These are phyloP conservation scores for Oscheius sp. DNA, from an alignment of 2,888 invertebrate species.

Conservation along the genomic window DNA sequence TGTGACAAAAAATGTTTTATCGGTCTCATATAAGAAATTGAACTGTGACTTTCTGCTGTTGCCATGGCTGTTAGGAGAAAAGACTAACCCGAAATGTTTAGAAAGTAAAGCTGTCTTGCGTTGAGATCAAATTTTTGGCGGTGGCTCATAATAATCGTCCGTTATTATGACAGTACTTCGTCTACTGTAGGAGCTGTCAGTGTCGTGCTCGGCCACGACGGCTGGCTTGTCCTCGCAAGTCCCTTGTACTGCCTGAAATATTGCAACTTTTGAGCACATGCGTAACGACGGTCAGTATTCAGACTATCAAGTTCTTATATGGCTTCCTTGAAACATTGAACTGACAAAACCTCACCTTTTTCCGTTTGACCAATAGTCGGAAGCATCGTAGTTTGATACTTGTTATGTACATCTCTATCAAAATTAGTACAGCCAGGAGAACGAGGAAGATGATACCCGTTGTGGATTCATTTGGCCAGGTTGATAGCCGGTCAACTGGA, in stretches of 20 bases:
- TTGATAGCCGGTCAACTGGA: conserved; percentile 28
- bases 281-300: neutral
- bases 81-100: too few species aligned
- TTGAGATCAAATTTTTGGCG: conserved; percentile 33
- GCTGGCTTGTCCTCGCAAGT: conserved; percentile 37
- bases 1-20: neutral
- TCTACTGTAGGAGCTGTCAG: conserved; percentile 26
- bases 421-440: conserved; percentile 21
- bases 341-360: conserved; percentile 32
- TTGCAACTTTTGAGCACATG: neutral
- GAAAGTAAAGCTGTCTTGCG: neutral
- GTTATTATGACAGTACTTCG: conserved; percentile 37
- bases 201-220: conserved; percentile 31
- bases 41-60: neutral
- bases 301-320: neutral
- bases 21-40: neutral
- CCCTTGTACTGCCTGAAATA: conserved; percentile 40
- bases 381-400: conserved; percentile 36
- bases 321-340: neutral
- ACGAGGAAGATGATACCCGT: conserved; percentile 27
- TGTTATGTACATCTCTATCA: conserved; percentile 28
- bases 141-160: conserved; percentile 34
- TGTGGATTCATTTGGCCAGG: conserved; percentile 6
- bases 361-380: conserved; percentile 36
- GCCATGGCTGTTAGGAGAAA: neutral